Evolutionary conservation across 2,888 invertebrate species (phyloP).

Genomic region (Gryllus longicercus): DNA sequence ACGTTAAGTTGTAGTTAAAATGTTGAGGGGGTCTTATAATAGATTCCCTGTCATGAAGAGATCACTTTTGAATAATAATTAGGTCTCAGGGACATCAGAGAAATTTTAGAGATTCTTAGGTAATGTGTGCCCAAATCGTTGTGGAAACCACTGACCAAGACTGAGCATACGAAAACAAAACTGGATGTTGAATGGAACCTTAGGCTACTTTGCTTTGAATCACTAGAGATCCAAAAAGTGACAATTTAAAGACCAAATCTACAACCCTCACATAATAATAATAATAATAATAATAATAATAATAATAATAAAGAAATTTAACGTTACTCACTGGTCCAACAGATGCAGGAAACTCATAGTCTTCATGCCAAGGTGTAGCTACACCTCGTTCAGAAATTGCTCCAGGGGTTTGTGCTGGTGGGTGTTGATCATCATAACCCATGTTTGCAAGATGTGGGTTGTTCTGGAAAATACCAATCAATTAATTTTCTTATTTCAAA

Average conservation of each 20-base stretch:
- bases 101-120: no score
- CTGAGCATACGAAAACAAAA: no score
- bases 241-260: background rate
- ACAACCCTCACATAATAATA: background rate
- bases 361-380: constrained; percentile 67
- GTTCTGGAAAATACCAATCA: constrained; percentile 34
- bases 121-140: no score
- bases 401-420: constrained; percentile 59
- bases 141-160: no score
- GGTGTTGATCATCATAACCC: constrained; percentile 67
- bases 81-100: no score
- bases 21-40: no score
- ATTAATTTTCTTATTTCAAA: no score
- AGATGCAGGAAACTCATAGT: constrained; percentile 78
- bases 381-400: constrained; percentile 56
- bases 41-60: no score
- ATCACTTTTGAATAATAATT: no score
- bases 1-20: no score
- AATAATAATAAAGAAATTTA: background rate
- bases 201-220: no score
- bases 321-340: constrained; percentile 68
- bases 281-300: background rate
- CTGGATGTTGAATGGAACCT: no score
- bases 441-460: constrained; percentile 62
- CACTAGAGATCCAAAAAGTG: background rate